A percentile compares a stretch with the other conserved stretches of the same genome.
phyloP scores from a whole-genome alignment of 1,140 invertebrate genomes.

The Drosophila nebulosa region DNA sequence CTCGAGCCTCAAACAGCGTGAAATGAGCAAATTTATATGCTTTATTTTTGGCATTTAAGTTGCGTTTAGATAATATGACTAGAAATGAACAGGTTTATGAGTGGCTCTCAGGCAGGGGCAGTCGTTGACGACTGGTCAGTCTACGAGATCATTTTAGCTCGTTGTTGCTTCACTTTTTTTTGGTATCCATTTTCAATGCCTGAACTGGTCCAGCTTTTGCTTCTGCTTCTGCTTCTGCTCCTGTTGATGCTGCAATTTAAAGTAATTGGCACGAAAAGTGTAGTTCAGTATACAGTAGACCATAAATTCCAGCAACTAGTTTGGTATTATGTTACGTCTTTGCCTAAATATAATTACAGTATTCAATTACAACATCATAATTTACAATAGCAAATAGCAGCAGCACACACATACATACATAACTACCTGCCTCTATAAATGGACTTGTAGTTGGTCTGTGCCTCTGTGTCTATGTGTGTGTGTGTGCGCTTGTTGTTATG shows the following conservation, averaged over 20 bases:
- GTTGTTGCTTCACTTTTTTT: conserved; percentile 1
- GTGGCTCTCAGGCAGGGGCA: too few relatives aligned
- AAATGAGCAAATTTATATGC: conserved; percentile 58
- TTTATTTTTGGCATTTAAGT: conserved; percentile 49
- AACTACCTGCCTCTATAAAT: background rate
- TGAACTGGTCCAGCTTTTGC: background rate
- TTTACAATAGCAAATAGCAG: conserved; percentile 14
- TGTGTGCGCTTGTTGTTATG: conserved; percentile 18
- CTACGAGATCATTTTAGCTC: background rate
- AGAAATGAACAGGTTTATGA: conserved; percentile 12
- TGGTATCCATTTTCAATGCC: conserved; percentile 22
- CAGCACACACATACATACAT: background rate
- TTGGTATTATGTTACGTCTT: conserved; percentile 24
- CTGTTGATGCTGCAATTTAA: conserved; percentile 7
- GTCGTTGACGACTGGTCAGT: background rate
- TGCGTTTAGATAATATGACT: conserved; percentile 17
- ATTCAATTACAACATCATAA: conserved; percentile 73
- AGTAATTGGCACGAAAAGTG: conserved; percentile 15
- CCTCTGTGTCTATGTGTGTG: conserved; percentile 18
- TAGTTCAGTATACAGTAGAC: too few relatives aligned
- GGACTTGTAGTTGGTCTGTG: background rate
- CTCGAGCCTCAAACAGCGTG: conserved; percentile 43
- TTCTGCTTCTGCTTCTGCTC: background rate
- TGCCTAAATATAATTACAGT: conserved; percentile 40
- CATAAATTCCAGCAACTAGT: conserved; percentile 27